Evolutionary conservation across 2,113 vertebrate genomes (phyloP), one percentile per base, ranked within the genome.

Genomic region (Gavia stellata): DNA sequence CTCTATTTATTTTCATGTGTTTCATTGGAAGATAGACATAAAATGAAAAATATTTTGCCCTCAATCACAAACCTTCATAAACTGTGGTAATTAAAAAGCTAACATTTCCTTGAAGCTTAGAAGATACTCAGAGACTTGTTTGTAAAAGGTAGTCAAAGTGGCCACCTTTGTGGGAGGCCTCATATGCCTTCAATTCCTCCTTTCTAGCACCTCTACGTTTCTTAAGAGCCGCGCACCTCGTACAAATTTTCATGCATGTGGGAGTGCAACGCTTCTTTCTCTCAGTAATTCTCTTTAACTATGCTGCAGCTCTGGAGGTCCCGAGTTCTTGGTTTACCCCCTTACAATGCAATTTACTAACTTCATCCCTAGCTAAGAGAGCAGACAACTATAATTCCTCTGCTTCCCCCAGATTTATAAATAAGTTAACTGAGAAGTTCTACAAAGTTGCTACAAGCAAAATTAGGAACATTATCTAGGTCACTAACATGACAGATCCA

Each of bases 211-310:
- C 28, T 53, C 25, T 15, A 14, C 44, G n/a, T 31, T 34, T 67
- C 28, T 65, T 15, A 19, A 3, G 4, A 83, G 34, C 29, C 21
- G 14, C 0, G 0, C 4, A 44, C 28, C 28, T 62, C 1, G 0
- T 19, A 20, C 10, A 63, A 84, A 67, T 55, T 9, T n/a, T 17
- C 72, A 55, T 8, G 11, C 9, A 20, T 2, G 12, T 3, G 15
- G 42, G 40, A 72, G 24, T 7, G 9, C 21, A 33, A 31, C 20
- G 12, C 7, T 31, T 34, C 6, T 50, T 78, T 44, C 36, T 52
- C 17, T 13, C 19, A 45, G 36, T 24, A 77, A 40, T 42, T 65
- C 19, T 58, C 18, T 77, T 50, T 2, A 56, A 63, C 36, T 47
- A 5, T 21, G 55, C 23, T 65, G 17, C 47, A 84, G 49, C 36